Conservation (phyloP, 2,888 invertebrate genomes). For the Calameuta filiformis region DNA sequence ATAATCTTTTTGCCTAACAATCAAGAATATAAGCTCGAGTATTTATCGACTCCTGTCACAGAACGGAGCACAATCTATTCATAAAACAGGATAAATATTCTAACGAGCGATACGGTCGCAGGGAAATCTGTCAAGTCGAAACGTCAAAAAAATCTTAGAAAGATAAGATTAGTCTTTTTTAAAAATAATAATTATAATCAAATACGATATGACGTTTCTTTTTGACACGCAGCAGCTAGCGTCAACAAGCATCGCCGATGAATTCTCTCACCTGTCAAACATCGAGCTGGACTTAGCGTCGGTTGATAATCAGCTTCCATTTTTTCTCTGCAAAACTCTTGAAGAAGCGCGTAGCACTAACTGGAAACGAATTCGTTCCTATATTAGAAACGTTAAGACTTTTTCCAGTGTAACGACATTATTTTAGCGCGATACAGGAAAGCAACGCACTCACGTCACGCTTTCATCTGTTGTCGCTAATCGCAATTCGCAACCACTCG, state of each 20-base stretch:
- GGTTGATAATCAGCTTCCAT: constrained; percentile 65
- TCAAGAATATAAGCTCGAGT: background rate
- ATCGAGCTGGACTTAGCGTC: constrained; percentile 61
- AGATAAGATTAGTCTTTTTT: background rate
- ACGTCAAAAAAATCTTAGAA: background rate
- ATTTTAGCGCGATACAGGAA: constrained; percentile 19
- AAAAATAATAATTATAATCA: background rate
- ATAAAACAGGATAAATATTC: background rate
- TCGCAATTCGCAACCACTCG: constrained; percentile 19
- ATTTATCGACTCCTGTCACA: background rate
- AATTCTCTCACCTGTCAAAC: constrained; percentile 59
- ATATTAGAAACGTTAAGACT: background rate
- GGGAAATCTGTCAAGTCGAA: background rate
- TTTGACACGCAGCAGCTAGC: constrained; percentile 14
- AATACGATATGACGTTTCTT: constrained; percentile 27
- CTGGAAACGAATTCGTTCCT: background rate
- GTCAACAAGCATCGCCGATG: constrained; percentile 12
- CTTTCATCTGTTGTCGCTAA: constrained; percentile 44
- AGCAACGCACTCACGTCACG: constrained; percentile 46
- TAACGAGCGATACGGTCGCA: background rate
- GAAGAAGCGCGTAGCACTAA: background rate
- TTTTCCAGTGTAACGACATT: constrained; percentile 34
- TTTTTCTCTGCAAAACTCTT: constrained; percentile 22
- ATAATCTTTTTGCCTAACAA: background rate
- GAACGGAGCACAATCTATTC: background rate